Percentiles rank a stretch among this genome's conserved stretches.
Evolutionary conservation across 2,113 vertebrate genomes (phyloP).

Genomic region (Alligator mississippiensis): DNA sequence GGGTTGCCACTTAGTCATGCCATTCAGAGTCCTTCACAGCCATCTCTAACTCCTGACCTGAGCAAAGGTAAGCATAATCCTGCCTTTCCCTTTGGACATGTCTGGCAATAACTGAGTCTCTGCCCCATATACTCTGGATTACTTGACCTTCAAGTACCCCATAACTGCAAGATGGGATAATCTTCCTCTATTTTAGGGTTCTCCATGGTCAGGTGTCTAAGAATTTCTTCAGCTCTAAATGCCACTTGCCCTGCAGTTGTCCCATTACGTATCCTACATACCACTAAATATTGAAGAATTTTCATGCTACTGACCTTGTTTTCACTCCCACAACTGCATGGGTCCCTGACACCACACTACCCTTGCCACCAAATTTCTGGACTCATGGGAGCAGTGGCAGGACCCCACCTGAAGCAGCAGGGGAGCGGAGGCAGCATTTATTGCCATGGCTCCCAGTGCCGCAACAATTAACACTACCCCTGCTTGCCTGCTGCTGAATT

Average conservation of each 20-base stretch:
- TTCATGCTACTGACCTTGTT: conserved; percentile 7
- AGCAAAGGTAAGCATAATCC: background rate
- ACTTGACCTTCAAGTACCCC: background rate
- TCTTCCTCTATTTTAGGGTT: background rate
- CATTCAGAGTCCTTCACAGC: background rate
- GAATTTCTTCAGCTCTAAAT: background rate
- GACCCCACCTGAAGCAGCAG: no score
- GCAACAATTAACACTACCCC: no score
- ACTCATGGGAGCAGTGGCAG: no score
- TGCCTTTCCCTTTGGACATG: background rate
- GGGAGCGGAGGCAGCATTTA: no score
- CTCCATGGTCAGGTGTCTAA: background rate
- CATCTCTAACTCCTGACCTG: background rate
- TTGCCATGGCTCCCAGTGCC: no score
- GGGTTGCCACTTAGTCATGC: background rate
- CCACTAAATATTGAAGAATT: background rate
- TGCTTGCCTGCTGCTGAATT: no score
- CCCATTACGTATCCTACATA: background rate
- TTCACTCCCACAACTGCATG: background rate
- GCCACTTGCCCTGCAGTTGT: background rate
- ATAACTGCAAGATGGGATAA: background rate
- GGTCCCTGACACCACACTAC: background rate
- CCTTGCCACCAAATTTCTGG: no score
- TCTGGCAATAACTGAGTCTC: background rate
- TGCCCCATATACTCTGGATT: background rate